A percentile compares a stretch with the other conserved stretches of the same genome.
Evolutionary conservation across 2,888 invertebrate species (phyloP).

Genomic region (Philaethria dido): DNA sequence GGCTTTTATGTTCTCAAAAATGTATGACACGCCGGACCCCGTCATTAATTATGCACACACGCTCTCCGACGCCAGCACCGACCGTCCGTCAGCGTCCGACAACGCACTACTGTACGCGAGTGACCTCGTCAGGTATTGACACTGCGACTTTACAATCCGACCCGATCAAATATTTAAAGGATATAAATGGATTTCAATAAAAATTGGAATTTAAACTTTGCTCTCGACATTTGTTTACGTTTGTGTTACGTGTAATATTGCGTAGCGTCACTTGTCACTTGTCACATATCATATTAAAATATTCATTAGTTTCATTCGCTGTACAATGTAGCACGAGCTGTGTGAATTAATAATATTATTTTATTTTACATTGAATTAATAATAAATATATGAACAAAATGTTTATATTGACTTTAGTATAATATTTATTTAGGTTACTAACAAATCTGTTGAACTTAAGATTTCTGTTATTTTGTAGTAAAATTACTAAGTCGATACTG

Average conservation of each 20-base stretch:
- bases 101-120: background rate
- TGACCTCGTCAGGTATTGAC: slow-evolving; percentile 7
- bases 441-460: too few relatives aligned
- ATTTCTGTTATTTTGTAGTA: background rate
- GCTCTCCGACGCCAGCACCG: background rate
- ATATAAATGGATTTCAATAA: slow-evolving; percentile 16
- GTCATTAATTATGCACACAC: slow-evolving; percentile 37
- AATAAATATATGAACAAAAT: too few relatives aligned
- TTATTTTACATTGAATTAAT: too few relatives aligned
- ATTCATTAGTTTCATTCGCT: background rate
- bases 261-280: background rate
- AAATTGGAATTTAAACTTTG: background rate
- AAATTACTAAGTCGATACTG: background rate
- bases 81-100: too few relatives aligned
- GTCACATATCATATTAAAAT: background rate
- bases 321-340: background rate
- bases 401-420: too few relatives aligned
- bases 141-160: slow-evolving; percentile 5
- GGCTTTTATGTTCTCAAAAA: slow-evolving; percentile 35
- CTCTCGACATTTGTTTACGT: background rate
- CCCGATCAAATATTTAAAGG: background rate
- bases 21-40: slow-evolving; percentile 28
- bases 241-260: background rate
- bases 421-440: too few relatives aligned
- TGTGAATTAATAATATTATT: too few relatives aligned